Conservation (phyloP, 2,888 invertebrate genomes). For the Zelleria hepariella region DNA sequence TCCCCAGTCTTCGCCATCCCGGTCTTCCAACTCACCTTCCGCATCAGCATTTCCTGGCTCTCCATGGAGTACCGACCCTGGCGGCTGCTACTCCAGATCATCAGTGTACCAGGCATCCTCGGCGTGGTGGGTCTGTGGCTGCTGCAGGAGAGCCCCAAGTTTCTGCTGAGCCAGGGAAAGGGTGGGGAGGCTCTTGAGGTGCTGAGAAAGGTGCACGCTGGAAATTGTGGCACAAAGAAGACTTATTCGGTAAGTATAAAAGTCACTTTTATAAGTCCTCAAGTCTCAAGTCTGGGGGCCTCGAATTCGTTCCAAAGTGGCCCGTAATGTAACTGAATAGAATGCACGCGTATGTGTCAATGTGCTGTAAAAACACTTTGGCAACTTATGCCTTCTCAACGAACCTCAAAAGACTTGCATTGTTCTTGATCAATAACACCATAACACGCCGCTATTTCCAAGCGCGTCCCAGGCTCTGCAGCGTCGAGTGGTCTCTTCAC, state of each 20-base stretch:
- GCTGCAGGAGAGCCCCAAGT: slow-evolving; percentile 84
- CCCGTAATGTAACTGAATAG: too few species aligned
- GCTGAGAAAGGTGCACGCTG: slow-evolving; percentile 30
- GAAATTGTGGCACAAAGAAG: slow-evolving; percentile 29
- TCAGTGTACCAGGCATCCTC: slow-evolving; percentile 74
- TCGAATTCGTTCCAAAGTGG: too few species aligned
- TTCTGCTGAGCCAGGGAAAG: slow-evolving; percentile 74
- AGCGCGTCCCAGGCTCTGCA: too few species aligned
- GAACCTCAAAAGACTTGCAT: too few species aligned
- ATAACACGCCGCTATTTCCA: too few species aligned
- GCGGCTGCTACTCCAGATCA: slow-evolving; percentile 77
- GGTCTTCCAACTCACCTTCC: slow-evolving; percentile 36
- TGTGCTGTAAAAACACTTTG: too few species aligned
- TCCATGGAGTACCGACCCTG: slow-evolving; percentile 76
- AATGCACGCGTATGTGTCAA: too few species aligned
- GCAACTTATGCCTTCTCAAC: too few species aligned
- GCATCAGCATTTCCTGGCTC: slow-evolving; percentile 41
- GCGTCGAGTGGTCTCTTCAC: too few species aligned
- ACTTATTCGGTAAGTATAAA: slow-evolving; percentile 31
- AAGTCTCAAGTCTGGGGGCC: too few species aligned
- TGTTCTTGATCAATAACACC: too few species aligned
- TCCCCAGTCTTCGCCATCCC: slow-evolving; percentile 42
- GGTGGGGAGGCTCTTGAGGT: slow-evolving; percentile 66
- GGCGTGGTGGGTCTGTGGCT: slow-evolving; percentile 68
- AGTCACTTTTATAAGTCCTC: too few species aligned